phyloP scores from a whole-genome alignment of 2,888 invertebrate species.

The Drosophila dives region DNA sequence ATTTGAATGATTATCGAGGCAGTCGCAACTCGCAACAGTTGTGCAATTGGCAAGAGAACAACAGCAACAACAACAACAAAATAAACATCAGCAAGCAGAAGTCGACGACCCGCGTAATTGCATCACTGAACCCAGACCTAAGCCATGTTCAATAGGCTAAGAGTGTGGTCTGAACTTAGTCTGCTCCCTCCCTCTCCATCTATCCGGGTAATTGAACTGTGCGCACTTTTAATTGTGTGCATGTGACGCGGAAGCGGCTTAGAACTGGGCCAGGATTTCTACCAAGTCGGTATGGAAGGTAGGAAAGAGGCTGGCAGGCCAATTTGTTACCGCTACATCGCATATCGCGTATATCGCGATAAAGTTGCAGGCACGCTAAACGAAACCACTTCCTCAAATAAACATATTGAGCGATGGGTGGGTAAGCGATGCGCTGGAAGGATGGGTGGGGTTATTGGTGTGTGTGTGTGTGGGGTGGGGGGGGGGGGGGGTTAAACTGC shows the following conservation, averaged over 20 bases:
- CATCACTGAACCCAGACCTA: conserved; percentile 43
- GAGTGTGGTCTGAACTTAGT: conserved; percentile 11
- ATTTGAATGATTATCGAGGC: conserved; percentile 81
- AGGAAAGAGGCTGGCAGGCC: conserved; percentile 33
- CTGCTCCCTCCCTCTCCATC: background rate
- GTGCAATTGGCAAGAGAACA: conserved; percentile 51
- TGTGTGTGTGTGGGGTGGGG: no score
- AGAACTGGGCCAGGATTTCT: conserved; percentile 72
- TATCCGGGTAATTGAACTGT: conserved; percentile 69
- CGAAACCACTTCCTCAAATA: conserved; percentile 73
- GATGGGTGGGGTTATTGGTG: no score
- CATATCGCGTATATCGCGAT: conserved; percentile 72
- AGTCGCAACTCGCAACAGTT: conserved; percentile 65
- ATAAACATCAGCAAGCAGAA: conserved; percentile 37
- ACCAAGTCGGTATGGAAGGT: background rate
- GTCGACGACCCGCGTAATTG: conserved; percentile 73
- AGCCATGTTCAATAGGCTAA: conserved; percentile 30
- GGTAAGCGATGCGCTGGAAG: background rate
- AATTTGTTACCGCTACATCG: conserved; percentile 76
- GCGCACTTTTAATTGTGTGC: conserved; percentile 72
- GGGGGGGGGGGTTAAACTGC: background rate
- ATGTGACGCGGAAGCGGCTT: conserved; percentile 64
- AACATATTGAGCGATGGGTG: conserved; percentile 43
- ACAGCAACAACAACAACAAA: conserved; percentile 27
- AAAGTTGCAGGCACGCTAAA: conserved; percentile 71